Conservation (phyloP, 2,113 vertebrate species). For the Neolamprologus ventralis region DNA sequence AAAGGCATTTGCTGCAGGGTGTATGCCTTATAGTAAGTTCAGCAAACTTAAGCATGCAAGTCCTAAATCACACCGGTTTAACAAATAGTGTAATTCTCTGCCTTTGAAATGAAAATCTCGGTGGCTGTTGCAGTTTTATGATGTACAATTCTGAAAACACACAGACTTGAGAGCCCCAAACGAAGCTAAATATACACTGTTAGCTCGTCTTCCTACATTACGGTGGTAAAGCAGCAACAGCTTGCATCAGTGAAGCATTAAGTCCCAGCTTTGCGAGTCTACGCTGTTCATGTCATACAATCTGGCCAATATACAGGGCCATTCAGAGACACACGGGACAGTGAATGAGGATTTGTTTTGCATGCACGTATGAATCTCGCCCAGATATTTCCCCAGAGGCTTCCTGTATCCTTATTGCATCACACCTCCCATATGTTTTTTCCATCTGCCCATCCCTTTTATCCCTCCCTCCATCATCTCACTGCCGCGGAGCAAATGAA, state of each 20-base stretch:
- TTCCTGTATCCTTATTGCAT: conserved; percentile 27
- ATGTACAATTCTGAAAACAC: not conserved
- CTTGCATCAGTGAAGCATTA: not conserved
- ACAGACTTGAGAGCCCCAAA: not conserved
- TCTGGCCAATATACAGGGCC: not conserved
- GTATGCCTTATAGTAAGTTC: not conserved
- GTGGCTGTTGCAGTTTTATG: not conserved
- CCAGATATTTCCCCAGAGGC: conserved; percentile 34
- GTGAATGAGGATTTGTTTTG: conserved; percentile 14
- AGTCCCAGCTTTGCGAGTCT: not conserved
- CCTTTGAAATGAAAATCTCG: not conserved
- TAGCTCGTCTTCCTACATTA: not conserved
- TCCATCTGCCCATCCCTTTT: conserved; percentile 34
- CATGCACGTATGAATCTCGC: conserved; percentile 14
- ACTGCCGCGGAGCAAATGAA: not conserved
- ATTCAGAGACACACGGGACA: not conserved
- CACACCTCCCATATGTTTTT: conserved; percentile 43
- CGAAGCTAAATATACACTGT: not conserved
- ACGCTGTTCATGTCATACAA: not conserved
- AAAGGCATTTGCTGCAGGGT: not conserved
- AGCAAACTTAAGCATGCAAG: not conserved
- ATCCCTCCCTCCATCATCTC: not conserved
- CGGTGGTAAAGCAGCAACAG: not conserved
- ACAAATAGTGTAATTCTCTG: not conserved
- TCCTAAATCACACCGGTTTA: not conserved